Conservation (phyloP, 2,113 vertebrate species). For the Tangachromis dhanisi region DNA sequence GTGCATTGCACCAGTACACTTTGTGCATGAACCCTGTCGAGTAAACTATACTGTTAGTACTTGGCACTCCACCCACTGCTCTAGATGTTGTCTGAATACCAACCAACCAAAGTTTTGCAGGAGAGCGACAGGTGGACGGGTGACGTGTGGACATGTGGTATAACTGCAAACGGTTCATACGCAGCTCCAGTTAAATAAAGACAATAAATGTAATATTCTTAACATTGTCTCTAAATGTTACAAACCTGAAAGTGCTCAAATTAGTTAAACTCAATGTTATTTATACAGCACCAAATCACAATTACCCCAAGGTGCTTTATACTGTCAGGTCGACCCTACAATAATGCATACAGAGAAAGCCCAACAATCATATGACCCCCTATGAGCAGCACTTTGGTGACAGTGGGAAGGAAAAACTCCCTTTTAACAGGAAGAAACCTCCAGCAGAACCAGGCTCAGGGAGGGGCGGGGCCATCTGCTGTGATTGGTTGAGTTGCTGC, state of each 20-base stretch:
- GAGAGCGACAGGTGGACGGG: background rate
- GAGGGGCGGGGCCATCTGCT: background rate
- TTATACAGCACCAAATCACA: background rate
- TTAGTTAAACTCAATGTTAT: background rate
- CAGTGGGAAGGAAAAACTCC: background rate
- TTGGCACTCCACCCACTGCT: background rate
- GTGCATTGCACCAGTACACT: background rate
- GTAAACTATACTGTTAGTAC: background rate
- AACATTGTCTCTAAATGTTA: background rate
- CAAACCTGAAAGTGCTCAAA: background rate
- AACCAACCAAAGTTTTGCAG: background rate
- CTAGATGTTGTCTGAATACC: background rate
- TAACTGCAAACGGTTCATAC: background rate
- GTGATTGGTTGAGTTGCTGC: background rate
- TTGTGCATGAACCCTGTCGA: accelerated
- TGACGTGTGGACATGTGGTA: background rate
- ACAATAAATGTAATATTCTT: background rate
- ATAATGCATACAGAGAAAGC: accelerated
- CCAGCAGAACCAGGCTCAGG: accelerated
- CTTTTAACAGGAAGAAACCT: background rate
- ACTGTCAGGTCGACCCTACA: background rate
- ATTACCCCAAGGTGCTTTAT: background rate
- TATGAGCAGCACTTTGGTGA: accelerated
- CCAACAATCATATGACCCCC: background rate
- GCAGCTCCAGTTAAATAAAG: background rate